Conservation (phyloP, 2,797 vertebrate species). For the Sebastes iracundus region DNA sequence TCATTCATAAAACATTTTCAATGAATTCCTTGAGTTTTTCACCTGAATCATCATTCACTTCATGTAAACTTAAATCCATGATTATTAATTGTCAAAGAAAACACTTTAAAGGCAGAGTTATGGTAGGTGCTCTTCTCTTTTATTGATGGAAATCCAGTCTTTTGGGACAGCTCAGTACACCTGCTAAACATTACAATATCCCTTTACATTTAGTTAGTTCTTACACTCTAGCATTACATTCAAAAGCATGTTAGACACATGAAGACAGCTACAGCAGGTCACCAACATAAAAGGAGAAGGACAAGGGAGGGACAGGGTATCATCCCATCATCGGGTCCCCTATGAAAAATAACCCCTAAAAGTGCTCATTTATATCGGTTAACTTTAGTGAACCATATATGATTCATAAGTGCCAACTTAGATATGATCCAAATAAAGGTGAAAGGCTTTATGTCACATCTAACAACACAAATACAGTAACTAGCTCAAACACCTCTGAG, state of each 20-base stretch:
- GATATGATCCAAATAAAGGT: constrained; percentile 41
- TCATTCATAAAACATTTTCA: neutral
- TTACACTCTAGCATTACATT: constrained; percentile 69
- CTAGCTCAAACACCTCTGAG: constrained; percentile 47
- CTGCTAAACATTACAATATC: constrained; percentile 51
- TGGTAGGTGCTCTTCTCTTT: constrained; percentile 68
- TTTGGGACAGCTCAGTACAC: constrained; percentile 65
- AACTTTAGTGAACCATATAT: constrained; percentile 16
- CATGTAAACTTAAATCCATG: neutral
- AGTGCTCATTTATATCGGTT: constrained; percentile 54
- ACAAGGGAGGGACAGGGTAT: constrained; percentile 13
- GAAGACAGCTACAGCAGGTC: constrained; percentile 37
- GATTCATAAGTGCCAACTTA: constrained; percentile 40
- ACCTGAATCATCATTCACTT: neutral
- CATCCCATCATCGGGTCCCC: constrained; percentile 3
- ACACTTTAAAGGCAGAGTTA: neutral
- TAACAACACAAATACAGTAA: constrained; percentile 67
- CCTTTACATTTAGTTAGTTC: constrained; percentile 60
- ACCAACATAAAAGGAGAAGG: constrained; percentile 29
- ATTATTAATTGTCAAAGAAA: neutral
- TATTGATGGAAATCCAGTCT: constrained; percentile 78
- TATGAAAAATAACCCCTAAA: constrained; percentile 24
- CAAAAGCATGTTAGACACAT: constrained; percentile 70
- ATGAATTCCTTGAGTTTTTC: neutral
- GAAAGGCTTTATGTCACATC: constrained; percentile 49